Evolutionary conservation across 1,140 invertebrate species (phyloP), one percentile per base, ranked within the genome.

Genomic region (Harpegnathos saltator): DNA sequence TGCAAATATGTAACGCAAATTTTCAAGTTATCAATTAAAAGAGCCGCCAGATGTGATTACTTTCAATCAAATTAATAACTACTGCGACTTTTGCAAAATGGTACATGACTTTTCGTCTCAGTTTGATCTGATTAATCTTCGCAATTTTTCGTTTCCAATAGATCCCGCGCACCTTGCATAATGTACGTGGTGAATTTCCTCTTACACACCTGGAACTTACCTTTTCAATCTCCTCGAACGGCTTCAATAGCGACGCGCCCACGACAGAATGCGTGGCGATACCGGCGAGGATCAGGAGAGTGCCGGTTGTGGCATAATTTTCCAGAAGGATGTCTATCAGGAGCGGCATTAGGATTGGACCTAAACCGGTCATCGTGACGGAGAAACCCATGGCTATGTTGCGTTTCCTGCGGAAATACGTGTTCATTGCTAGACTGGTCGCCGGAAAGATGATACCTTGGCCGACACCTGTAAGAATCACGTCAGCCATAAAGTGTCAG

Each of bases 331-430:
- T 44, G 1, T 71, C 82, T 33, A 97, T 95, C 38, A 97, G 90
- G 78, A 96, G 95, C 0, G 97, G 97, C 95, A 97, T 96, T 5
- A 97, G 84, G 85, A 97, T 96, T 86, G 97, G 97, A 7, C 97
- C 97, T 1, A 97, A 85, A 22, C 96, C 97, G 50, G 96, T 97
- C 15, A 97, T 95, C 0, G 96, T 96, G 92, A 97, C 95, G 0
- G 96, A 95, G 1, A 97, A 90, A 9, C 97, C 96, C 63, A 97
- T 96, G 0, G 97, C 97, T 33, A 95, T 93, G 56, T 95, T 96
- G 68, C 97, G 95, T 90, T 95, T 96, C 75, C 94, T 93, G 52
- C 93, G 95, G 83, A 97, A 97, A 89, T 97, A 97, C 0, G 96
- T 95, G 89, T 97, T 97, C 4, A 97, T 94, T 3, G 97, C 96